Evolutionary conservation across 1,140 invertebrate genomes (phyloP), one percentile per base, ranked within the genome.

Genomic region (Lerema accius): DNA sequence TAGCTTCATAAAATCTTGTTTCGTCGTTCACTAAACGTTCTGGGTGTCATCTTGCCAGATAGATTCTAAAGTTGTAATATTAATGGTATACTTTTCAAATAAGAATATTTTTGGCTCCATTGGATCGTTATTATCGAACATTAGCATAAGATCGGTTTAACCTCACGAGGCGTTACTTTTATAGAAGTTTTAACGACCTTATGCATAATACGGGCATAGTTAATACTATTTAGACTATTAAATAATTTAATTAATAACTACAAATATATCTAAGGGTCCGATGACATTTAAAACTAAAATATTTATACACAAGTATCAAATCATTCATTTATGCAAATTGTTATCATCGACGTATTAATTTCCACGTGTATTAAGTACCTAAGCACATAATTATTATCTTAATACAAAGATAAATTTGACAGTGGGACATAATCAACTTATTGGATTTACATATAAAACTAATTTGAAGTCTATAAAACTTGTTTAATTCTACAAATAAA

Each of bases 1-100:
- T 71, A 48, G 48, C 26, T 59, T 56, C 46, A 69, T 76, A 71
- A 71, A 71, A 64, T 64, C 48, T 67, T 50, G 50, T 66, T 56
- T 43, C 35, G 51, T 26, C 62, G 45, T 23, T 46, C 23, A 46
- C 55, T 53, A 53, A 53, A 17, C 5, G 28, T 7, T 17, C 15
- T n/a, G 10, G 14, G 17, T 48, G 28, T 59, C 42, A 4, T 17
- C 28, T 7, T 32, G 4, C 4, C 28, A 4, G 4, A 32, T 7
- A 32, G 3, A 32, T 32, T 7, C 9, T 32, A 32, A 32, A 7
- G 7, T 9, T 32, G 9, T 32, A 32, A 32, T 32, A 32, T 9
- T 7, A 9, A 32, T 32, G 3, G 28, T 1, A 32, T 32, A 4
- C 5, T 32, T 32, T 4, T 32, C 28, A 32, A 4, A 32, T 32